Evolutionary conservation across 2,888 invertebrate genomes (phyloP).

Genomic region (Reticulitermes lucifugus): DNA sequence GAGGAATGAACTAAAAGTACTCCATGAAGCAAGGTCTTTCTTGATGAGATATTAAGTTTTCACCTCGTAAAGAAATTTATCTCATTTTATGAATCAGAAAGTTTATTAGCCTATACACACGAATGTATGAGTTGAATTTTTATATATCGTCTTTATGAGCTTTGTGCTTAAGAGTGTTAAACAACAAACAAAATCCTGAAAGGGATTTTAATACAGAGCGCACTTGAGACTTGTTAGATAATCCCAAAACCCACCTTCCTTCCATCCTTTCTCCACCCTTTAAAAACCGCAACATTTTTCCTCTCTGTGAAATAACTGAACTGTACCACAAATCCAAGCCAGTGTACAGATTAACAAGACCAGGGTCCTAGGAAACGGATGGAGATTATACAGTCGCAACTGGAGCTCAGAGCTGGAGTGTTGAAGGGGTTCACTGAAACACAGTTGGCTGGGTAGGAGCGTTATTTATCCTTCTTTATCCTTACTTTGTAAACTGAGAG

Average conservation of each 20-base stretch:
- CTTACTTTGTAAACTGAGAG: neutral
- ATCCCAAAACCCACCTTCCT: neutral
- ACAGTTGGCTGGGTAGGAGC: neutral
- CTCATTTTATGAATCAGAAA: too few relatives aligned
- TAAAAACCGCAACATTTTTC: neutral
- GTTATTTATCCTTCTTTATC: neutral
- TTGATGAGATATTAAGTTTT: too few relatives aligned
- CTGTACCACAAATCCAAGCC: neutral
- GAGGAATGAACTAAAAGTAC: too few relatives aligned
- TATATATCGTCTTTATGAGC: too few relatives aligned
- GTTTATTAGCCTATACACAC: too few relatives aligned
- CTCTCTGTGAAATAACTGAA: neutral
- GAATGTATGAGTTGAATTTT: too few relatives aligned
- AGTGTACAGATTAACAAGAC: neutral
- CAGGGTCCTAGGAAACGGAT: neutral
- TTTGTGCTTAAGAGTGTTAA: too few relatives aligned
- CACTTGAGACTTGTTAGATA: neutral
- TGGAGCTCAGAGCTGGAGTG: neutral
- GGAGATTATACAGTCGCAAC: neutral
- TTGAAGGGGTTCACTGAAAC: neutral
- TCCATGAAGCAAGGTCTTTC: too few relatives aligned
- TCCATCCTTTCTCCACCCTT: neutral
- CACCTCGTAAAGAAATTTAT: too few relatives aligned
- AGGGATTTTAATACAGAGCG: too few relatives aligned
- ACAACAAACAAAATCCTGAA: too few relatives aligned